Conservation (phyloP, 2,888 invertebrate species). For the Chymomyza procnemis region DNA sequence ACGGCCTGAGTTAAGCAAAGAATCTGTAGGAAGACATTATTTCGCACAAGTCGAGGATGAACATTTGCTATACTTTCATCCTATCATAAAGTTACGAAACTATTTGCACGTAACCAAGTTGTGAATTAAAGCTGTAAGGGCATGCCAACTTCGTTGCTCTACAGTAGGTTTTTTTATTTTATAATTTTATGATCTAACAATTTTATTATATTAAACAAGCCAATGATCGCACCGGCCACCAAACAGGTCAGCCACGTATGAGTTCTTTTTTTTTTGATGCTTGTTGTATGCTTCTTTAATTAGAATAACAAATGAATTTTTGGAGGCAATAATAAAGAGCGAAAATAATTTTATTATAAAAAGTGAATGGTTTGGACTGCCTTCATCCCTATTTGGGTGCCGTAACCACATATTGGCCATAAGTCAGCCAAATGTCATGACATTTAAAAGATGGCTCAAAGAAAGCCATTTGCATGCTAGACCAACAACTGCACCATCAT, state of each 20-base stretch:
- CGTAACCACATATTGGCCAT: conserved; percentile 41
- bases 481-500: neutral
- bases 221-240: conserved; percentile 8
- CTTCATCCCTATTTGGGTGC: neutral
- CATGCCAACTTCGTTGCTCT: neutral
- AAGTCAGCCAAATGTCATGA: conserved; percentile 62
- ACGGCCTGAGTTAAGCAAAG: too few relatives aligned
- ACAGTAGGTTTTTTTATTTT: neutral
- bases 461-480: conserved; percentile 18
- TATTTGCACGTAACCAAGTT: too few relatives aligned
- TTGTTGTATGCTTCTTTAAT: conserved; percentile 20
- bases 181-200: conserved; percentile 26
- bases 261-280: conserved; percentile 6
- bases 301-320: conserved; percentile 12
- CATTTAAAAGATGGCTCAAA: conserved; percentile 42
- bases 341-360: neutral
- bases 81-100: too few relatives aligned
- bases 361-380: neutral
- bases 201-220: conserved; percentile 29
- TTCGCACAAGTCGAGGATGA: too few relatives aligned
- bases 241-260: conserved; percentile 3
- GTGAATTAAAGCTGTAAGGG: neutral
- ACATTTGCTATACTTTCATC: too few relatives aligned
- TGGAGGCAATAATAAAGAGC: neutral
- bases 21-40: too few relatives aligned